These are phyloP conservation scores for Agonopterix arenella DNA, from an alignment of 2,888 invertebrate species.

Conservation along the genomic window DNA sequence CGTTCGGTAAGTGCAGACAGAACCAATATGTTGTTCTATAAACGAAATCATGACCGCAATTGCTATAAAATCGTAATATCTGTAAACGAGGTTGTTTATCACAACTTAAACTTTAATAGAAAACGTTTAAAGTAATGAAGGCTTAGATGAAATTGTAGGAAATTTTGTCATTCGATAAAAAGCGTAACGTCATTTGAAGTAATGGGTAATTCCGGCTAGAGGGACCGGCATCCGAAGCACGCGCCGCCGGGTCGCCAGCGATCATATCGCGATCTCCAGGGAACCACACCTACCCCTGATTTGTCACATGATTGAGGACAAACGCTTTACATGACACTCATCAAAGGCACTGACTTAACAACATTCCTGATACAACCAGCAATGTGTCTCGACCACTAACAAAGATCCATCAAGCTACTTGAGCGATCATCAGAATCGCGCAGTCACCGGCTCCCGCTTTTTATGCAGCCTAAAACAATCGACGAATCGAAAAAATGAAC, in stretches of 20 bases:
- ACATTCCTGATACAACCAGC: constrained; percentile 23
- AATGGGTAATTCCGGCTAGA: constrained; percentile 63
- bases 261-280: constrained; percentile 68
- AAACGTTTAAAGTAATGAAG: constrained; percentile 65
- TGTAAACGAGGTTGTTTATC: constrained; percentile 51
- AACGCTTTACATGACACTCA: constrained; percentile 35
- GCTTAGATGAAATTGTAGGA: constrained; percentile 49
- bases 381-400: constrained; percentile 33
- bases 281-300: constrained; percentile 36
- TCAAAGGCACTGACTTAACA: constrained; percentile 28
- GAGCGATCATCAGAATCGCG: constrained; percentile 41
- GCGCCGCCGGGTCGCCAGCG: constrained; percentile 53
- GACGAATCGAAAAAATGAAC: constrained; percentile 44
- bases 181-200: constrained; percentile 66
- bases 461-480: constrained; percentile 59
- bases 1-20: constrained; percentile 3
- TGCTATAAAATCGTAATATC: constrained; percentile 39
- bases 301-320: constrained; percentile 25
- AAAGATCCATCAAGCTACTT: constrained; percentile 28
- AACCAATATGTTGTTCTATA: constrained; percentile 7
- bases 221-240: constrained; percentile 64
- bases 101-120: constrained; percentile 51
- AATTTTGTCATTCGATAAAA: constrained; percentile 49
- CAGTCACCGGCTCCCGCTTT: constrained; percentile 63
- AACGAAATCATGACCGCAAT: constrained; percentile 17